phyloP scores from a whole-genome alignment of 2,888 invertebrate genomes.

The Drosophila prostipennis region DNA sequence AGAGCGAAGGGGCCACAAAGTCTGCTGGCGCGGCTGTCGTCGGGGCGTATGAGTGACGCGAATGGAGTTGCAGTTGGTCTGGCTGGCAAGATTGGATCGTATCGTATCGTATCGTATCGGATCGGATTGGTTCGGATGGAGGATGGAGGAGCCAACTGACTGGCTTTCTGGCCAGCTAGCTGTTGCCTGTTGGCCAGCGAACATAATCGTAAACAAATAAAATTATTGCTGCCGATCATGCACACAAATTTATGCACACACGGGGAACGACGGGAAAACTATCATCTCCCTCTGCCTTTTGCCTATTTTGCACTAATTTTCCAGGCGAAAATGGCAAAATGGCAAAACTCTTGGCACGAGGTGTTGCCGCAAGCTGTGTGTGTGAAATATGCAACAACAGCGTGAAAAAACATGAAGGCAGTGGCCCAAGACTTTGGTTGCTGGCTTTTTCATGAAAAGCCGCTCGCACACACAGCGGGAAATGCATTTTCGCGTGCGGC shows the following conservation, averaged over 20 bases:
- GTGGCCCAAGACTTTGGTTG: slow-evolving; percentile 24
- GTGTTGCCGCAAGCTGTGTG: slow-evolving; percentile 79
- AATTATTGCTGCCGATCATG: slow-evolving; percentile 80
- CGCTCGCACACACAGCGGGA: slow-evolving; percentile 67
- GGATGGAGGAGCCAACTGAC: slow-evolving; percentile 12
- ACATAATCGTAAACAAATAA: slow-evolving; percentile 82
- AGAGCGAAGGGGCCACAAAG: slow-evolving; percentile 60
- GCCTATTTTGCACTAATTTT: slow-evolving; percentile 74
- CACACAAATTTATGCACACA: slow-evolving; percentile 76
- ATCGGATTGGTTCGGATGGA: neutral
- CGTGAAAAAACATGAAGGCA: slow-evolving; percentile 77
- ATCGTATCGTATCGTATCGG: neutral
- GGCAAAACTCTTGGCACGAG: slow-evolving; percentile 54
- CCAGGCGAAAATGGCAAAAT: slow-evolving; percentile 38
- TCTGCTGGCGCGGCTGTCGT: slow-evolving; percentile 64
- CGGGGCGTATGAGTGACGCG: slow-evolving; percentile 79
- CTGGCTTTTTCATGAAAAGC: slow-evolving; percentile 13
- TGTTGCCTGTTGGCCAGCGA: slow-evolving; percentile 74
- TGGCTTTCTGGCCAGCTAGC: slow-evolving; percentile 52
- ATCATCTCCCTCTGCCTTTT: slow-evolving; percentile 18
- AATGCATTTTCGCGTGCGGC: slow-evolving; percentile 70
- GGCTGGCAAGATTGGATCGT: neutral
- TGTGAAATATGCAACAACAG: slow-evolving; percentile 79
- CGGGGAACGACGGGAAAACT: slow-evolving; percentile 11
- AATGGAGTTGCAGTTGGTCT: slow-evolving; percentile 27